phyloP scores from a whole-genome alignment of 2,113 vertebrate species.

The Ancistrus triradiatus region DNA sequence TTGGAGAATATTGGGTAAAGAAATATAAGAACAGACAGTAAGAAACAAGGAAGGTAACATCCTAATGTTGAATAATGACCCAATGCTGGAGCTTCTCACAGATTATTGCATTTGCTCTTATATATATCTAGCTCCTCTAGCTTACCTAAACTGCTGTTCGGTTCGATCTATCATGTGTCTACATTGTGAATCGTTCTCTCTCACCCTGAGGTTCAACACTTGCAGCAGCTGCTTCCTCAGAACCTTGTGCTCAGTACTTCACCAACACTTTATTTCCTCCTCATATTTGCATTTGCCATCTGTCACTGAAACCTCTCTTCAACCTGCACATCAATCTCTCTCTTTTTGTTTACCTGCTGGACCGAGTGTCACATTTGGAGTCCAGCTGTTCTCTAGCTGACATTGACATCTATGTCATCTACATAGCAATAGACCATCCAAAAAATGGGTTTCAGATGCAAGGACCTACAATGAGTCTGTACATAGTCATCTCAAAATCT shows the following conservation, averaged over 20 bases:
- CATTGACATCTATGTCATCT: conserved; percentile 31
- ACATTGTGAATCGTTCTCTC: too few relatives aligned
- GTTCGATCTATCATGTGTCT: too few relatives aligned
- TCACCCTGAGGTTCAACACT: conserved; percentile 10
- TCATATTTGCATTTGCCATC: conserved; percentile 23
- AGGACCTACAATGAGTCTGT: neutral
- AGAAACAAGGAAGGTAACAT: too few relatives aligned
- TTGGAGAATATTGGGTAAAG: too few relatives aligned
- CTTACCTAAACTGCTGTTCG: too few relatives aligned
- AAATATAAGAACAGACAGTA: too few relatives aligned
- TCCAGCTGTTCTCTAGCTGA: conserved; percentile 63
- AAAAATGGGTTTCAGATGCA: neutral
- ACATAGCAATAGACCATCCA: conserved; percentile 15
- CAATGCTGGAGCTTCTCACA: too few relatives aligned
- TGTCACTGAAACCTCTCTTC: conserved; percentile 24
- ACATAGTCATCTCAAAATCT: conserved; percentile 13
- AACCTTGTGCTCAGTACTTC: neutral
- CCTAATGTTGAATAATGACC: too few relatives aligned
- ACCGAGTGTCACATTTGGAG: conserved; percentile 45
- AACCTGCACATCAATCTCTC: conserved; percentile 22
- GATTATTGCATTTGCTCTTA: too few relatives aligned
- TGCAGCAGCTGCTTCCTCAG: conserved; percentile 1
- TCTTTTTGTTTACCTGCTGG: conserved; percentile 24
- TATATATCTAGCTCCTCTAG: too few relatives aligned
- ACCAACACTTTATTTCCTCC: conserved; percentile 8